phyloP scores from a whole-genome alignment of 2,797 vertebrate species.

The Streptopelia turtur region DNA sequence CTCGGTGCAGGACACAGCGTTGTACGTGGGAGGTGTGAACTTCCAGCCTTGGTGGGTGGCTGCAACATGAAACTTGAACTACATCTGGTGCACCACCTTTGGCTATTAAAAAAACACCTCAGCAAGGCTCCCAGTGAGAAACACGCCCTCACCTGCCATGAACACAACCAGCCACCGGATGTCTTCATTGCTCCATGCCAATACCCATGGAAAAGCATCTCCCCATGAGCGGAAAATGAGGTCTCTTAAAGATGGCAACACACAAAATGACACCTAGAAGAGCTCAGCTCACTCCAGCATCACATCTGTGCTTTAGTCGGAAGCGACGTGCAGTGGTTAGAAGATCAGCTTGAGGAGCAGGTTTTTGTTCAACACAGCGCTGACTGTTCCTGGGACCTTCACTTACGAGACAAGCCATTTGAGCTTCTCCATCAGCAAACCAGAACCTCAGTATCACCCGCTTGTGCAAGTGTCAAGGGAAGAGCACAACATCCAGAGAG shows the following conservation, averaged over 20 bases:
- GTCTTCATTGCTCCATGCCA: constrained; percentile 65
- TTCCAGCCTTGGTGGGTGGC: background rate
- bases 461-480: background rate
- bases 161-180: constrained; percentile 63
- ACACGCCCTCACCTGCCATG: background rate
- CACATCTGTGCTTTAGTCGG: background rate
- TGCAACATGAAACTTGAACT: background rate
- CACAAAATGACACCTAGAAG: background rate
- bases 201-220: background rate
- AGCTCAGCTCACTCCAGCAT: background rate
- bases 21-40: fast-evolving
- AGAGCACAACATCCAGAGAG: background rate
- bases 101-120: background rate
- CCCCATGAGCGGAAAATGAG: background rate
- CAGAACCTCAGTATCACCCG: fast-evolving
- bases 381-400: background rate
- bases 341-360: background rate
- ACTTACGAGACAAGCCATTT: fast-evolving
- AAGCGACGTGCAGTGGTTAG: fast-evolving
- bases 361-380: fast-evolving
- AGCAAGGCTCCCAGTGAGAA: background rate
- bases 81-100: background rate
- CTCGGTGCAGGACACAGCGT: fast-evolving
- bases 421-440: background rate
- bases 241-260: background rate